These are phyloP conservation scores for Drosophila mercatorum DNA, from an alignment of 2,888 invertebrate species.

Conservation along the genomic window DNA sequence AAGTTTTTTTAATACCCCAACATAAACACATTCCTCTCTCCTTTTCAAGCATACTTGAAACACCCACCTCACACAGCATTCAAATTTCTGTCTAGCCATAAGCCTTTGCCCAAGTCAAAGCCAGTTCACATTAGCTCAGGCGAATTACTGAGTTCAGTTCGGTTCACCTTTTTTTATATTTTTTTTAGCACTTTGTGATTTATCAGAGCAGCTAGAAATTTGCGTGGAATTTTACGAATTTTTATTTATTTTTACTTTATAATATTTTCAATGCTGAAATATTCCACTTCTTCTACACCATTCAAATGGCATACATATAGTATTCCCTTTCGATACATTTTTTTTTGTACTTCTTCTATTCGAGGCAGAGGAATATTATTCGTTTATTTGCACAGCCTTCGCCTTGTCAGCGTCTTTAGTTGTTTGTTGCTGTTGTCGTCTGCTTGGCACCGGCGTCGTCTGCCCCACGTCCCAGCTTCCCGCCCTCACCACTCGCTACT, in stretches of 20 bases:
- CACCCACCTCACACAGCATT: neutral
- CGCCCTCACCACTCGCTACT: slow-evolving; percentile 20
- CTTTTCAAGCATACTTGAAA: neutral
- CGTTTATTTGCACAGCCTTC: slow-evolving; percentile 67
- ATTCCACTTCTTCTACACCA: slow-evolving; percentile 6
- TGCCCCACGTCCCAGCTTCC: slow-evolving; percentile 3
- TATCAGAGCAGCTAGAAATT: slow-evolving; percentile 7
- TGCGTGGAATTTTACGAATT: slow-evolving; percentile 16
- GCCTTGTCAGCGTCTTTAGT: slow-evolving; percentile 25
- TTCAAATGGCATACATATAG: neutral
- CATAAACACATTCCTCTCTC: too few relatives aligned
- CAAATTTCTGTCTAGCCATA: slow-evolving; percentile 16
- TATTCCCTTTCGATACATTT: slow-evolving; percentile 2
- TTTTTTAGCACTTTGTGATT: slow-evolving; percentile 38
- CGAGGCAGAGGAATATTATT: slow-evolving; percentile 69
- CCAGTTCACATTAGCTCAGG: slow-evolving; percentile 46
- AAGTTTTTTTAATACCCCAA: too few relatives aligned
- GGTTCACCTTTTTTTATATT: slow-evolving; percentile 10
- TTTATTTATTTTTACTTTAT: slow-evolving; percentile 13
- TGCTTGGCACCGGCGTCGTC: slow-evolving; percentile 68
- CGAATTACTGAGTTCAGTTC: slow-evolving; percentile 54
- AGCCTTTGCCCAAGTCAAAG: slow-evolving; percentile 36
- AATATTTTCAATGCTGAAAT: slow-evolving; percentile 32
- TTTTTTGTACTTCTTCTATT: slow-evolving; percentile 29
- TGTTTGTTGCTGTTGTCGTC: slow-evolving; percentile 49